Evolutionary conservation across 2,888 invertebrate species (phyloP).

Genomic region (Spicauda simplicius): DNA sequence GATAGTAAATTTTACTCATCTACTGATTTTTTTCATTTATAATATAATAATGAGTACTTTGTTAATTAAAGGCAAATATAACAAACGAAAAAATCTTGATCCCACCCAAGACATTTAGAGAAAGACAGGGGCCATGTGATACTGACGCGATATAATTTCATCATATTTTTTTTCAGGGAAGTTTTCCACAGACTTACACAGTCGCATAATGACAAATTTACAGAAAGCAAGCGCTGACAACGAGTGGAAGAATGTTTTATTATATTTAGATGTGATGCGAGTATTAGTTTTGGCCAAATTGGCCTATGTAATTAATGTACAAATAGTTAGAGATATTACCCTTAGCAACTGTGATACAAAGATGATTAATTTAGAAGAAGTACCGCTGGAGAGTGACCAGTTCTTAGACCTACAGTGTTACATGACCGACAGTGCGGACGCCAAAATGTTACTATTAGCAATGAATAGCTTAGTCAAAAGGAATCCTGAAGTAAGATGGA

Average conservation of each 20-base stretch:
- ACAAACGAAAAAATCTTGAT: too few species aligned
- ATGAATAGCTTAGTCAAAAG: constrained; percentile 86
- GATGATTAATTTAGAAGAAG: constrained; percentile 66
- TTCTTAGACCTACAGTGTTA: constrained; percentile 86
- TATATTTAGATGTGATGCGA: constrained; percentile 71
- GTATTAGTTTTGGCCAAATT: constrained; percentile 69
- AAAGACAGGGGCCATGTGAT: too few species aligned
- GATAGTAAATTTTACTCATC: too few species aligned
- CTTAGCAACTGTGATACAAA: constrained; percentile 72
- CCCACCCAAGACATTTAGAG: too few species aligned
- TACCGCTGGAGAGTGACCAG: constrained; percentile 62
- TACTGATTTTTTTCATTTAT: too few species aligned
- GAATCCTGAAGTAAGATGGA: constrained; percentile 88
- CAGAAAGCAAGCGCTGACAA: constrained; percentile 64
- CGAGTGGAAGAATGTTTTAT: constrained; percentile 68
- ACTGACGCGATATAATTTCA: neutral
- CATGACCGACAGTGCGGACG: constrained; percentile 77
- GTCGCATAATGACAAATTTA: constrained; percentile 65
- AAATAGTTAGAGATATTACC: constrained; percentile 71
- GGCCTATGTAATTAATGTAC: constrained; percentile 77
- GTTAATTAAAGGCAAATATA: too few species aligned
- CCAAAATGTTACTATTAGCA: constrained; percentile 84
- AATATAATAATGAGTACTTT: too few species aligned
- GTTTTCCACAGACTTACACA: constrained; percentile 69
- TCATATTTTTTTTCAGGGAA: constrained; percentile 63